Base-by-base conservation (phyloP, 2,888 invertebrate species). In the Andrena dorsata region DNA sequence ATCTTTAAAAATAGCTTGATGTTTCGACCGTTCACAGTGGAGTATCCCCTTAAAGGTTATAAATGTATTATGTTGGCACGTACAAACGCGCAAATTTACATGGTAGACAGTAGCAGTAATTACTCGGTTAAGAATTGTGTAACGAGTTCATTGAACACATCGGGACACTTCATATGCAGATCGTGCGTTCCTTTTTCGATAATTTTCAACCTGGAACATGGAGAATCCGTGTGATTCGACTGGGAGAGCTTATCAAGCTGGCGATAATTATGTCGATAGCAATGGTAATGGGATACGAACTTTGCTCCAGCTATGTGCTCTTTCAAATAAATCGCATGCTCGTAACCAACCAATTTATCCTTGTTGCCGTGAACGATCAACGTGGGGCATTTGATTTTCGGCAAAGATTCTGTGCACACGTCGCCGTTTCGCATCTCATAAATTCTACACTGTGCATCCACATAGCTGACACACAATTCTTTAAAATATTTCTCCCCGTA, bases 171-270 rank as follows among this genome's bases (percentile, higher is more conserved):
- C 68, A 98, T 93, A 92, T 98, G 98, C 32, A 98, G 95, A 91
- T 98, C 98, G 93, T 98, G 98, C 89, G 97, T 97, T 7, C 98
- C 98, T 8, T 98, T 96, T 0, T 97, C 96, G 90, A 97, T 97
- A 35, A 96, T 94, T 88, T 96, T 95, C 80, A 97, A 94, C 86
- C 97, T 97, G 94, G 79, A 96, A 81, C 1, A 20, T 20, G 23
- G 20, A 23, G 1, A 8, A 2, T 53, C 26, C 13, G 23, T 10
- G 26, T 10, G 2, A 47, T 49, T 6, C 8, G 7, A 16, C 13
- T 53, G n/a, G 23, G 2, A 10, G 7, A 65, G 30, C 8, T 35
- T 53, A 13, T 10, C 16, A 35, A 35, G 35, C 35, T 35, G 10
- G 10, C 35, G 2, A 35, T 10, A 35, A 10, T 10, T 35, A 35